Base-by-base conservation (phyloP, 2,113 vertebrate species). In the Strigops habroptila region DNA sequence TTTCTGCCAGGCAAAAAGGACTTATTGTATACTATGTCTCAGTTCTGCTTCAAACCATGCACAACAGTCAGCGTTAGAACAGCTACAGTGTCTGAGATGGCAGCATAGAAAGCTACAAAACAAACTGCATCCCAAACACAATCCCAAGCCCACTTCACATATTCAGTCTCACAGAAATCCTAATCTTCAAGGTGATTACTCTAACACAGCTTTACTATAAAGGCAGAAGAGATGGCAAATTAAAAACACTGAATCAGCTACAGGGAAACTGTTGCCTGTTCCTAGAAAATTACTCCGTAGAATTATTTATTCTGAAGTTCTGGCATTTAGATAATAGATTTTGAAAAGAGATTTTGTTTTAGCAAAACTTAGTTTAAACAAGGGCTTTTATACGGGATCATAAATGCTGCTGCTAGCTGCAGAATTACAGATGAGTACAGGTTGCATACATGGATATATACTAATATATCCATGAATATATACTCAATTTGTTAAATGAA, bases 1-100 rank as follows among this genome's bases (percentile, higher is more conserved):
- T 33, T 78, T 82, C 30, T 89, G 37, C 48, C 39, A 76, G 17
- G 35, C 21, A 48, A 82, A 82, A 39, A 75, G 22, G 39, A 69
- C 28, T 63, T 9, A 13, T 14, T 39, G 17, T 6, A 59, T 11
- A 25, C 12, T 10, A 11, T 12, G n/a, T 3, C 30, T 90, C 48
- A 41, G 57, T 52, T 57, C 76, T 51, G 63, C 59, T 62, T 55
- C 60, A 28, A n/a, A 46, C 2, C 1, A 0, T 7, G 31, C 18
- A n/a, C 55, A 62, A 11, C 10, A 35, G 48, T 8, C 30, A 82
- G 41, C 22, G 33, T 37, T 27, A 48, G 25, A 75, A 27, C 62
- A 43, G 44, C 62, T 69, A 27, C 5, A 0, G 4, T 11, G 24
- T 25, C 46, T 3, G 0, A 75, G 55, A 46, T 1, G 2, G 52